phyloP scores from a whole-genome alignment of 2,113 vertebrate genomes.

The Cariama cristata region DNA sequence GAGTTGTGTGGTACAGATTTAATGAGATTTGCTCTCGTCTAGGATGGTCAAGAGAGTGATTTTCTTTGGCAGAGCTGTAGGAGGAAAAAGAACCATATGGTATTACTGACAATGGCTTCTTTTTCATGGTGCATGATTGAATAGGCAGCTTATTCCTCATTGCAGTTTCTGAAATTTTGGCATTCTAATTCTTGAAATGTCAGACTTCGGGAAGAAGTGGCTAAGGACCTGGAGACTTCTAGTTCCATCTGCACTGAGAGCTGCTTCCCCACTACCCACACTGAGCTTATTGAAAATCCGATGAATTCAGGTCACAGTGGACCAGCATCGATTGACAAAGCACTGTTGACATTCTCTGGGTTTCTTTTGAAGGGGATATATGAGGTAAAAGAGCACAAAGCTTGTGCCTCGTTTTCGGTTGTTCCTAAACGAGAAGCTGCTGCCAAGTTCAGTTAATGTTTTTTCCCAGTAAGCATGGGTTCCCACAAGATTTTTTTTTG shows the following conservation, averaged over 20 bases:
- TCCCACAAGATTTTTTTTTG: not conserved
- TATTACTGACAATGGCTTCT: not conserved
- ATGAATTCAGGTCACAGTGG: not conserved
- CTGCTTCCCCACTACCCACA: not conserved
- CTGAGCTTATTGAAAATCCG: not conserved
- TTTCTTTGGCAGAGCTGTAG: not conserved
- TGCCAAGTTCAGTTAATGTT: not conserved
- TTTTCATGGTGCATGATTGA: not conserved
- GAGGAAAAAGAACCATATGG: not conserved
- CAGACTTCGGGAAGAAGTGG: not conserved
- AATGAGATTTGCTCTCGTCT: not conserved
- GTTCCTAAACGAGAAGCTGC: constrained; percentile 17
- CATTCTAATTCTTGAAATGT: not conserved
- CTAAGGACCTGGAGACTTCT: not conserved
- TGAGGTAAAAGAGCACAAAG: rapidly evolving
- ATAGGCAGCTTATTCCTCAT: not conserved
- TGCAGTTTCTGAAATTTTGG: not conserved
- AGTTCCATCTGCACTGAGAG: not conserved
- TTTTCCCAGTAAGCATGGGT: not conserved
- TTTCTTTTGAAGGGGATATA: not conserved
- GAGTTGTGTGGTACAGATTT: not conserved
- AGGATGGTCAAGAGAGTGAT: not conserved
- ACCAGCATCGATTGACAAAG: constrained; percentile 9
- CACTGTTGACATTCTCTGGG: not conserved
- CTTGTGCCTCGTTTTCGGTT: not conserved